Evolutionary conservation across 2,113 vertebrate species (phyloP).

Genomic region (Propithecus coquereli): DNA sequence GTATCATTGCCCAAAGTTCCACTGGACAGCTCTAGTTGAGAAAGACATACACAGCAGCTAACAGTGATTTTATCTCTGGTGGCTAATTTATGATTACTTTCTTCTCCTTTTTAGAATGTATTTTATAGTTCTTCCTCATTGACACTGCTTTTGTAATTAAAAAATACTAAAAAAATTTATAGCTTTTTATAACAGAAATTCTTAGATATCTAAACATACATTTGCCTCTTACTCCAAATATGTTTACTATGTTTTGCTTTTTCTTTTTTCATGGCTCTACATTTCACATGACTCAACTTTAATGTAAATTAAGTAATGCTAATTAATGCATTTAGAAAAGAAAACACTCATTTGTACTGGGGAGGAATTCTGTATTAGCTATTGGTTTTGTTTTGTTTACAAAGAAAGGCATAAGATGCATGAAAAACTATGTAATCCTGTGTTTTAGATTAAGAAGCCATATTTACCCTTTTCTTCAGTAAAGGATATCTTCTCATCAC

Average conservation of each 20-base stretch:
- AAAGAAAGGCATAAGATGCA: not conserved
- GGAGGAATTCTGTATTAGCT: not conserved
- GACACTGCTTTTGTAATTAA: not conserved
- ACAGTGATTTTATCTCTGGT: not conserved
- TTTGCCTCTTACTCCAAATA: not conserved
- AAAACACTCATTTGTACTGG: not conserved
- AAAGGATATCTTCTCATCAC: not conserved
- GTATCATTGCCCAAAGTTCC: not conserved
- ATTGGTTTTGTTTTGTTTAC: not conserved
- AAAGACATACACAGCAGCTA: not conserved
- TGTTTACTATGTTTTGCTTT: not conserved
- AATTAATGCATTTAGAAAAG: not conserved
- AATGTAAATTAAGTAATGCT: not conserved
- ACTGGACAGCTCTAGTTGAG: not conserved
- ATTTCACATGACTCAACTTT: slow-evolving; percentile 1
- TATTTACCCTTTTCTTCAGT: not conserved
- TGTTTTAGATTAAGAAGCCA: not conserved
- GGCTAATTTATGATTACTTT: not conserved
- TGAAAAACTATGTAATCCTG: not conserved
- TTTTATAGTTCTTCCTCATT: not conserved
- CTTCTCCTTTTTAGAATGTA: not conserved
- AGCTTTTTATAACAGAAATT: not conserved
- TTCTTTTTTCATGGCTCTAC: not conserved
- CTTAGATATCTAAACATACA: not conserved
- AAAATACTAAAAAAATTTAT: not conserved